Conservation (phyloP, 2,113 vertebrate genomes). For the Pampusana beccarii region DNA sequence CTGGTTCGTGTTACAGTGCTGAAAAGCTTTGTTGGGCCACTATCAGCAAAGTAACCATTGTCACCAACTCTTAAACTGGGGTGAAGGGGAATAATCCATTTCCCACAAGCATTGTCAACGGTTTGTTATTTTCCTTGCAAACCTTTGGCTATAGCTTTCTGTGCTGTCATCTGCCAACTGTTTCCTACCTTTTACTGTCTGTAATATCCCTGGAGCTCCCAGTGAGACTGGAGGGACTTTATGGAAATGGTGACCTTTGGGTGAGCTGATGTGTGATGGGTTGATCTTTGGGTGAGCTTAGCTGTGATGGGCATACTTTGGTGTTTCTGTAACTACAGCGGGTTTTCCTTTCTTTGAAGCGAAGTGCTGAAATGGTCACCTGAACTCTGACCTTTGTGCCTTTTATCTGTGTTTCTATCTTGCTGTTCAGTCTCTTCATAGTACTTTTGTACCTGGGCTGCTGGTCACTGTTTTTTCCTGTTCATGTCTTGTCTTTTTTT, state of each 20-base stretch:
- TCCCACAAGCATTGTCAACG: conserved; percentile 18
- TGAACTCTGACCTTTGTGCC: conserved; percentile 1
- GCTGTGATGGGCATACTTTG: background rate
- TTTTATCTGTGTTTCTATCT: background rate
- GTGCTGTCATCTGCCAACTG: background rate
- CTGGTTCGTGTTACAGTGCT: conserved; percentile 33
- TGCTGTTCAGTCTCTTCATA: background rate
- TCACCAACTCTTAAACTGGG: conserved; percentile 37
- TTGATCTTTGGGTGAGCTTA: conserved; percentile 7
- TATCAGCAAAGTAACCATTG: conserved; percentile 33
- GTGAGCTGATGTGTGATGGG: conserved; percentile 3
- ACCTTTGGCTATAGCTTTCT: background rate
- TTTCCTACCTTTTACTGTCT: conserved; percentile 16
- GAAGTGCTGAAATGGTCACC: background rate
- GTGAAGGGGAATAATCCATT: conserved; percentile 42
- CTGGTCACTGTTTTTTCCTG: background rate
- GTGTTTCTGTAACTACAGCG: background rate
- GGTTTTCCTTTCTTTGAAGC: conserved; percentile 22
- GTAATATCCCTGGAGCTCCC: conserved; percentile 1
- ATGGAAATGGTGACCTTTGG: conserved; percentile 27
- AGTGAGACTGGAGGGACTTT: background rate
- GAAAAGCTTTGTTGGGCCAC: conserved; percentile 42
- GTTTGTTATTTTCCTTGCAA: conserved; percentile 49
- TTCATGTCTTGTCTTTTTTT: background rate
- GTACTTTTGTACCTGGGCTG: conserved; percentile 4